Evolutionary conservation across 2,113 vertebrate genomes (phyloP).

Genomic region (Sterna hirundo): DNA sequence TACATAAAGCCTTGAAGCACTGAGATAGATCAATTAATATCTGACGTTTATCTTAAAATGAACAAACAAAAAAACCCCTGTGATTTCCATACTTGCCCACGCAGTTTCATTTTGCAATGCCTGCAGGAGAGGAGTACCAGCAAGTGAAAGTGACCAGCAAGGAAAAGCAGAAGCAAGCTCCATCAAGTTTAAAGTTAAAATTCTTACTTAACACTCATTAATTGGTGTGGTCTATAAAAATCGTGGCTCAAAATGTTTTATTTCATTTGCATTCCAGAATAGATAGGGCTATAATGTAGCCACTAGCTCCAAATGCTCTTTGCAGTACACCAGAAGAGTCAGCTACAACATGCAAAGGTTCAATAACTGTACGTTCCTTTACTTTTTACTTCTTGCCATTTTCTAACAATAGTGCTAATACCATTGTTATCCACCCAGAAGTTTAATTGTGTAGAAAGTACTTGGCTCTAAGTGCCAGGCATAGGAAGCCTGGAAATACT

Average conservation of each 20-base stretch:
- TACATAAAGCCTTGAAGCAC: neutral
- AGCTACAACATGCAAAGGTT: neutral
- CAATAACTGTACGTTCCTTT: neutral
- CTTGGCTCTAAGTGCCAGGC: neutral
- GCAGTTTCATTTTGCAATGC: neutral
- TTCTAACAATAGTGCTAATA: neutral
- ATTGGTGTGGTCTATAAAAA: neutral
- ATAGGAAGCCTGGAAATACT: neutral
- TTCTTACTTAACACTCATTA: neutral
- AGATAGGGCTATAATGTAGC: neutral
- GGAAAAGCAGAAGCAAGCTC: neutral
- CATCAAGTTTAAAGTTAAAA: neutral
- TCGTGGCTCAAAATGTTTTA: accelerated
- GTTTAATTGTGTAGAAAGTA: neutral
- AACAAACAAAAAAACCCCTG: neutral
- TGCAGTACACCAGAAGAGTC: neutral
- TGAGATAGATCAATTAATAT: neutral
- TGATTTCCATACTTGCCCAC: neutral
- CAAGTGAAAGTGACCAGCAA: neutral
- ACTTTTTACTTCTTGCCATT: neutral
- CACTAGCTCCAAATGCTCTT: neutral
- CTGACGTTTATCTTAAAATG: neutral
- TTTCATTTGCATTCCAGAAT: neutral
- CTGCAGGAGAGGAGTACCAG: neutral
- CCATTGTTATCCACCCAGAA: neutral